Base-by-base conservation (phyloP, 2,797 vertebrate genomes). In the Semotilus atromaculatus region DNA sequence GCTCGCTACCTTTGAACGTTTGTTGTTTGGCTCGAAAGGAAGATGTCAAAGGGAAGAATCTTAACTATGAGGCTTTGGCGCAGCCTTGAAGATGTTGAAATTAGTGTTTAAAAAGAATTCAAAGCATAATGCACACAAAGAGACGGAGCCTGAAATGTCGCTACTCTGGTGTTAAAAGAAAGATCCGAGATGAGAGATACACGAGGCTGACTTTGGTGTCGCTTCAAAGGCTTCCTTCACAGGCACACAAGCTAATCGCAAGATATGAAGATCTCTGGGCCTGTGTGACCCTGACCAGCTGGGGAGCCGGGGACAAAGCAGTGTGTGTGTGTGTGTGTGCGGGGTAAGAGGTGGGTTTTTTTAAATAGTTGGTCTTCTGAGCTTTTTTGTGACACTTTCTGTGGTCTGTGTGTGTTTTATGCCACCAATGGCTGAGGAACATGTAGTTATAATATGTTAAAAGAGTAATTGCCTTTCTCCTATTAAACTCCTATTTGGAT, bases 161-260 rank as follows among this genome's bases (percentile, higher is more conserved):
- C 91, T 92, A 91, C 91, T 93, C 93, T 93, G 90, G 93, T 91
- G 94, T 94, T 94, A 94, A 95, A 94, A 95, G 93, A 92, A 93
- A 94, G 92, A 93, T 93, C 91, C 90, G 90, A 95, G 95, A 95
- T 95, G 94, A 95, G 94, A 96, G 95, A 95, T 95, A 91, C 93
- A 89, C 88, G 92, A 92, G 92, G 93, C 91, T 93, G 93, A 95
- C 95, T 96, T 94, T 95, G 95, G 95, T 96, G 94, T 92, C 93
- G 94, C 95, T 96, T 95, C 95, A 95, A 95, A 96, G 90, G 91
- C 87, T 87, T 92, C 92, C 93, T 94, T 94, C 94, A 94, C 93
- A 94, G 94, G 93, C 92, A 90, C 93, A 91, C 92, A 93, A 92
- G 93, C 93, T 94, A 94, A 94, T 94, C 93, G 90, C 92, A 92